phyloP scores from a whole-genome alignment of 2,797 vertebrate species.

The Helicolenus hilgendorfi region DNA sequence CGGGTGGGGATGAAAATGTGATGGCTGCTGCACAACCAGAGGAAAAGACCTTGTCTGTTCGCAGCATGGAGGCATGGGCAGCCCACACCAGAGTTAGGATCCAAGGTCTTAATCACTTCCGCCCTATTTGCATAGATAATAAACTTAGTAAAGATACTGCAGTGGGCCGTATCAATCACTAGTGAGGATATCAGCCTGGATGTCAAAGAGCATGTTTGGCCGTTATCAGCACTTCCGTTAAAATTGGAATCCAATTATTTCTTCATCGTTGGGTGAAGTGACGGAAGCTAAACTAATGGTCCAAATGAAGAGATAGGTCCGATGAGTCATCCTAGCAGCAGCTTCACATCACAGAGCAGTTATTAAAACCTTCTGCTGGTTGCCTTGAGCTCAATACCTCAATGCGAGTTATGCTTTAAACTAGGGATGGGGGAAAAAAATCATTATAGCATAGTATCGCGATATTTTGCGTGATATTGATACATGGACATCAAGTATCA shows the following conservation, averaged over 20 bases:
- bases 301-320: not conserved
- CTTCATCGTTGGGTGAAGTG: slow-evolving; percentile 2
- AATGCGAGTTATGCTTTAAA: not conserved
- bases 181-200: slow-evolving; percentile 34
- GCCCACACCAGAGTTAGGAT: slow-evolving; percentile 24
- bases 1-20: slow-evolving; percentile 68
- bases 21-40: slow-evolving; percentile 34
- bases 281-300: slow-evolving; percentile 21
- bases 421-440: too few relatives aligned
- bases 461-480: too few relatives aligned
- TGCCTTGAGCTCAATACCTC: not conserved
- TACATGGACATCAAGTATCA: too few relatives aligned
- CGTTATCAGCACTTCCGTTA: slow-evolving; percentile 43
- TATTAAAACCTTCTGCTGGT: slow-evolving; percentile 3
- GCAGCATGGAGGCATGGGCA: slow-evolving; percentile 12
- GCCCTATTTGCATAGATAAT: slow-evolving; percentile 77
- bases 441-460: too few relatives aligned
- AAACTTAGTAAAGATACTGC: slow-evolving; percentile 54
- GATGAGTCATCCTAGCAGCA: slow-evolving; percentile 25
- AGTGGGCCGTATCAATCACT: slow-evolving; percentile 33
- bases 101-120: slow-evolving; percentile 57
- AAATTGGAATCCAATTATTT: slow-evolving; percentile 51
- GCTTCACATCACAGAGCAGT: slow-evolving; percentile 1
- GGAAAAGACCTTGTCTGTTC: slow-evolving; percentile 52
- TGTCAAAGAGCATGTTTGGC: slow-evolving; percentile 45